phyloP scores from a whole-genome alignment of 2,888 invertebrate species.

The Lacanobia wlatinum region DNA sequence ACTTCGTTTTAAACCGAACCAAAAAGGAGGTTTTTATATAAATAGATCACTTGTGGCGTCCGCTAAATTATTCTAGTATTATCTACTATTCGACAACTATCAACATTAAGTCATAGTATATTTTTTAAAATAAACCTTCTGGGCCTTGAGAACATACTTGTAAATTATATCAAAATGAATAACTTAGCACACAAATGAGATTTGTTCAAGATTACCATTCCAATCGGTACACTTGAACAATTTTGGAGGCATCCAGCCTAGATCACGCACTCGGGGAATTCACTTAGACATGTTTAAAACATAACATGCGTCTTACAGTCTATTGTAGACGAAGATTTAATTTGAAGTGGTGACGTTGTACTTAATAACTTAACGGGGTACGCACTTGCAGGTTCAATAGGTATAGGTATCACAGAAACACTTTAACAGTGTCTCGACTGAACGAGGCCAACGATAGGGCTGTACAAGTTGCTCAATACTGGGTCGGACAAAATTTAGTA shows the following conservation, averaged over 20 bases:
- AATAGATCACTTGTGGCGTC: too few species aligned
- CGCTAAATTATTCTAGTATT: too few species aligned
- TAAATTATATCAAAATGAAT: conserved; percentile 31
- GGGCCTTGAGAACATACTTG: conserved; percentile 1
- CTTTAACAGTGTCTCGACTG: neutral
- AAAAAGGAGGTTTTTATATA: too few species aligned
- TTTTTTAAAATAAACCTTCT: neutral
- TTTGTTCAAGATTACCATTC: conserved; percentile 43
- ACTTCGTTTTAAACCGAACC: too few species aligned
- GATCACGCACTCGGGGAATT: conserved; percentile 18
- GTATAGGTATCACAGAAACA: neutral
- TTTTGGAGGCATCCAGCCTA: conserved; percentile 28
- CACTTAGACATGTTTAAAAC: conserved; percentile 14
- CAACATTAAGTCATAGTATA: neutral
- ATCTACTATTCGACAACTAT: neutral
- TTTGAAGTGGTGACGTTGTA: neutral
- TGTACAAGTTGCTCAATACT: too few species aligned
- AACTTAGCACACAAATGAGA: conserved; percentile 38
- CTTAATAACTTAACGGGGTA: too few species aligned
- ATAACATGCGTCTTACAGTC: neutral
- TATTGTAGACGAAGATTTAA: neutral
- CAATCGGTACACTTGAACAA: conserved; percentile 32
- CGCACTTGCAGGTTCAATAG: too few species aligned
- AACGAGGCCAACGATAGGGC: too few species aligned
- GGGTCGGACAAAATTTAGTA: too few species aligned